A percentile compares a stretch with the other conserved stretches of the same genome.
Conservation (phyloP, 2,797 vertebrate species). For the Sebastes glaucus region DNA sequence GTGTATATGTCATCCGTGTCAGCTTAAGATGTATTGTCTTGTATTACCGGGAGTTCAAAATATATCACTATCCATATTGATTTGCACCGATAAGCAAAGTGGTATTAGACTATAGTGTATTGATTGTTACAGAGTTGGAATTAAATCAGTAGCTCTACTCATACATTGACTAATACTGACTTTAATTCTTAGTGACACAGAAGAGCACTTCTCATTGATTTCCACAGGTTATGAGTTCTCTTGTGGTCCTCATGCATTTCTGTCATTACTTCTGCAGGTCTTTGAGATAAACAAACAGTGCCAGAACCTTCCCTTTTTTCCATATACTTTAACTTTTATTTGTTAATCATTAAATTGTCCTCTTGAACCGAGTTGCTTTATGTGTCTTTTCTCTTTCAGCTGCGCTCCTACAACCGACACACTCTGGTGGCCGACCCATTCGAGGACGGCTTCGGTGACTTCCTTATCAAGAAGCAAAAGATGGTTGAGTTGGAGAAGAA, state of each 20-base stretch:
- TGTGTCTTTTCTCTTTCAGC: conserved; percentile 72
- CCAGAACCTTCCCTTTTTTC: not conserved
- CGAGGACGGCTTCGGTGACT: conserved; percentile 91
- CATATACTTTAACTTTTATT: not conserved
- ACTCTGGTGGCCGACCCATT: conserved; percentile 92
- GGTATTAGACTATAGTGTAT: not conserved
- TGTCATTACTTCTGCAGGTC: not conserved
- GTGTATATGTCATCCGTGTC: not conserved
- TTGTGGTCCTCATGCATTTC: not conserved
- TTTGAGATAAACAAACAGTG: not conserved
- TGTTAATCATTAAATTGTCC: not conserved
- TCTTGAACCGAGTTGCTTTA: not conserved
- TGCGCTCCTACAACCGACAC: conserved; percentile 97
- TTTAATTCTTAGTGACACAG: not conserved
- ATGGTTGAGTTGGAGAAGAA: conserved; percentile 89
- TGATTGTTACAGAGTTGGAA: not conserved
- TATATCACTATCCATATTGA: not conserved
- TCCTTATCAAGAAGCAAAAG: conserved; percentile 89
- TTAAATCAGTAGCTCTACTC: conserved; percentile 19
- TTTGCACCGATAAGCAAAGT: not conserved
- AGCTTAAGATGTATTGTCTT: not conserved
- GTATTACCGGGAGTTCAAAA: not conserved
- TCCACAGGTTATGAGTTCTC: not conserved
- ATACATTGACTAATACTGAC: conserved; percentile 2
- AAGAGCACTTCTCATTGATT: not conserved